Evolutionary conservation across 1,140 invertebrate genomes (phyloP).

Genomic region (Druon quercuslanigerum): DNA sequence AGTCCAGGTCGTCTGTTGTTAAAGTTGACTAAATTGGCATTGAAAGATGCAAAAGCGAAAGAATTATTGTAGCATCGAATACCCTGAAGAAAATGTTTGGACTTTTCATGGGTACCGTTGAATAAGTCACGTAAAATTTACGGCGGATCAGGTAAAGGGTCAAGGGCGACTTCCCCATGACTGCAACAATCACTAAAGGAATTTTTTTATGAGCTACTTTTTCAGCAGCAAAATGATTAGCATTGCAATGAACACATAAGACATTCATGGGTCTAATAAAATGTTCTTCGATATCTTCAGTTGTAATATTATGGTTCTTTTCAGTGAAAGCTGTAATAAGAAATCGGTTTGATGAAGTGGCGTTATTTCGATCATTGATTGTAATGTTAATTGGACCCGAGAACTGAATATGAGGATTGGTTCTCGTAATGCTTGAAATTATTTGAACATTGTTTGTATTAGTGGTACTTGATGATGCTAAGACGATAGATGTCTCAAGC

Average conservation of each 20-base stretch:
- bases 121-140: background rate
- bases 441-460: no score
- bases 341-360: no score
- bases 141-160: background rate
- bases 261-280: background rate
- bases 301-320: no score
- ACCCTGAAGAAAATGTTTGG: background rate
- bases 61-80: conserved; percentile 19
- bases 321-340: no score
- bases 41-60: conserved; percentile 32
- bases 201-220: conserved; percentile 18
- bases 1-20: no score
- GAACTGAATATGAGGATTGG: no score
- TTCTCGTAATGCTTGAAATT: no score
- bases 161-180: conserved; percentile 3
- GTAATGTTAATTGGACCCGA: no score
- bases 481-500: no score
- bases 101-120: background rate
- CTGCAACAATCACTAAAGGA: conserved; percentile 31
- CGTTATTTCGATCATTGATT: no score
- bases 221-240: background rate
- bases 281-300: background rate
- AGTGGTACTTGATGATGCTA: no score
- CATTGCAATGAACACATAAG: background rate
- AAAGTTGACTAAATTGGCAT: conserved; percentile 11